Evolutionary conservation across 2,113 vertebrate species (phyloP), one percentile per base, ranked within the genome.

Genomic region (Crypturellus undulatus): DNA sequence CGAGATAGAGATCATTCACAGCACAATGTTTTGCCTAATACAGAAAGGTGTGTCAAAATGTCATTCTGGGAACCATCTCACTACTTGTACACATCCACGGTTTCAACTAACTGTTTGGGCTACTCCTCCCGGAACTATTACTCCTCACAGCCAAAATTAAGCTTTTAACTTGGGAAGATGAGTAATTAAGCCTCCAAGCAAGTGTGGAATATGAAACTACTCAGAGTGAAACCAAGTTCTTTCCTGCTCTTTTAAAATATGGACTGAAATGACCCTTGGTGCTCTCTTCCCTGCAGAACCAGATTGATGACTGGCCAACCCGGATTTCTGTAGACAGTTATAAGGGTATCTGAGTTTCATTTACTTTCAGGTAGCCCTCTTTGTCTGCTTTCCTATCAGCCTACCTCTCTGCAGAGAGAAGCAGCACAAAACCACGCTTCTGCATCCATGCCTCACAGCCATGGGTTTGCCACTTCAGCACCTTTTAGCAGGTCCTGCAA

Each of bases 161-260:
- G 78, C n/a, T 92, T 63, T 51, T 91, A 82, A 65, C 28, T 78
- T 0, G 9, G 45, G 40, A 25, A 92, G 77, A 76, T 51, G 70
- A 34, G 34, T 81, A 93, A 83, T 32, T 60, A 71, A 89, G 21
- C 30, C 42, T 14, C 65, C 69, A 63, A 71, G 72, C 40, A 86
- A 90, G 72, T 30, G 13, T 40, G 38, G 54, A 91, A 69, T 22
- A 43, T 42, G 71, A 91, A 90, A 84, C 47, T 59, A 84, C 32
- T 38, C n/a, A 87, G 54, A n/a, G 18, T 65, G 47, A 75, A 94
- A 88, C n/a, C 78, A 81, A 79, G 68, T 51, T 64, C 28, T 77
- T 85, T 47, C 24, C 54, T 65, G 12, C 68, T 81, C 25, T 40
- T 68, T 72, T 36, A 77, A 63, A 81, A 72, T 32, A 65, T 4